A percentile compares a stretch with the other conserved stretches of the same genome.
Evolutionary conservation across 1,140 invertebrate genomes (phyloP).

Genomic region (Rhynchophorus ferrugineus): DNA sequence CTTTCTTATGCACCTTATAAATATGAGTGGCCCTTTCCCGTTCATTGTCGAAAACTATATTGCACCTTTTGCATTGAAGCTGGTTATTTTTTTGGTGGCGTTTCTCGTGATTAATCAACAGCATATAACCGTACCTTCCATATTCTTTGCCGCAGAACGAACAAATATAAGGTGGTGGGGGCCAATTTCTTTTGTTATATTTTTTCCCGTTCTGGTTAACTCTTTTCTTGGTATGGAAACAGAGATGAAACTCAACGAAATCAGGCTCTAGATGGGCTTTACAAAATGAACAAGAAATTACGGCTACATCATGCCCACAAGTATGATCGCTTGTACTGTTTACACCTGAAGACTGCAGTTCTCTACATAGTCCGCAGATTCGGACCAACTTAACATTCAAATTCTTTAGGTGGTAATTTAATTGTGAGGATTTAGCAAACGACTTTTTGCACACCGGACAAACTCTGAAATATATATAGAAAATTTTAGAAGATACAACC

Average conservation of each 20-base stretch:
- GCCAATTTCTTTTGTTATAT: slow-evolving; percentile 7
- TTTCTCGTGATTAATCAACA: slow-evolving; percentile 9
- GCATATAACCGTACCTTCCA: slow-evolving; percentile 8
- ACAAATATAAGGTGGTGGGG: slow-evolving; percentile 15
- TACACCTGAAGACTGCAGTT: no score
- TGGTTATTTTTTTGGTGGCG: not conserved
- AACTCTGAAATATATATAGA: no score
- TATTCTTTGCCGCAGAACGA: slow-evolving; percentile 11
- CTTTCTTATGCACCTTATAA: slow-evolving; percentile 9
- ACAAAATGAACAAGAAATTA: slow-evolving; percentile 6
- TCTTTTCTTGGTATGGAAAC: slow-evolving; percentile 8
- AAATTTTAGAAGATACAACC: no score
- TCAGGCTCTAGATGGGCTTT: not conserved
- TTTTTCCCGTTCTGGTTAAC: not conserved
- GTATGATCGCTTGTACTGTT: no score
- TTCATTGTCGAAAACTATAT: slow-evolving; percentile 10
- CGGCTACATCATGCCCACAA: not conserved
- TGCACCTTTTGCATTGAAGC: slow-evolving; percentile 14
- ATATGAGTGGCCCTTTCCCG: slow-evolving; percentile 12
- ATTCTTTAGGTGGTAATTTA: no score
- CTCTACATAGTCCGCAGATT: no score
- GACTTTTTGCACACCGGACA: no score
- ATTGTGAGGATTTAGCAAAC: no score
- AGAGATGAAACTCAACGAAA: not conserved
- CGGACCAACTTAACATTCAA: no score